Evolutionary conservation across 2,113 vertebrate genomes (phyloP).

Genomic region (Pungitius pungitius): DNA sequence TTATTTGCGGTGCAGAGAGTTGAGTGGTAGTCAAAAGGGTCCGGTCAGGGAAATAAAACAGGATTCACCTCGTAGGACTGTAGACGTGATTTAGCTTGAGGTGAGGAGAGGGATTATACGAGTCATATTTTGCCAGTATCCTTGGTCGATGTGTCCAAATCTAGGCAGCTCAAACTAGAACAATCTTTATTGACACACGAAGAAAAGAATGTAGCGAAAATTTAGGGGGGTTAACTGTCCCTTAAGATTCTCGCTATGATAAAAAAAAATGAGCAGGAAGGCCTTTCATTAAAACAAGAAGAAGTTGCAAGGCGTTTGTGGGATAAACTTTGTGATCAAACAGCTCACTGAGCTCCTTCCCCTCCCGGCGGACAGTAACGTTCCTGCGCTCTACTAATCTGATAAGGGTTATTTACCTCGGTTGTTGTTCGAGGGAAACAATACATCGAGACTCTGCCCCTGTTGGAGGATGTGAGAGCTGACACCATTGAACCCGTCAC

Average conservation of each 20-base stretch:
- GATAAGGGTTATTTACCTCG: conserved; percentile 53
- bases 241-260: conserved; percentile 1
- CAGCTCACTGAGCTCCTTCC: conserved; percentile 26
- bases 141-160: neutral
- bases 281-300: conserved; percentile 11
- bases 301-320: neutral
- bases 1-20: conserved; percentile 19
- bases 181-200: neutral
- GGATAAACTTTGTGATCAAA: conserved; percentile 17
- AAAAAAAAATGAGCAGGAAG: conserved; percentile 26
- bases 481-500: conserved; percentile 36
- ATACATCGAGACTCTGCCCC: neutral
- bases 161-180: neutral
- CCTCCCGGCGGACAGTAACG: conserved; percentile 38
- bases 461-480: conserved; percentile 28
- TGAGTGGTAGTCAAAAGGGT: conserved; percentile 13
- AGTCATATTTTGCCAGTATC: neutral
- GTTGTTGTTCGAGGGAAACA: conserved; percentile 33
- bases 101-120: neutral
- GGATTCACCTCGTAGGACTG: conserved; percentile 2
- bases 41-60: conserved; percentile 17
- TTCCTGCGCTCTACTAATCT: conserved; percentile 24
- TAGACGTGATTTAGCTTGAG: neutral
- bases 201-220: neutral
- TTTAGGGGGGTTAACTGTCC: neutral